These are phyloP conservation scores for Oithona nana DNA, from an alignment of 2,888 invertebrate genomes.

Conservation along the genomic window DNA sequence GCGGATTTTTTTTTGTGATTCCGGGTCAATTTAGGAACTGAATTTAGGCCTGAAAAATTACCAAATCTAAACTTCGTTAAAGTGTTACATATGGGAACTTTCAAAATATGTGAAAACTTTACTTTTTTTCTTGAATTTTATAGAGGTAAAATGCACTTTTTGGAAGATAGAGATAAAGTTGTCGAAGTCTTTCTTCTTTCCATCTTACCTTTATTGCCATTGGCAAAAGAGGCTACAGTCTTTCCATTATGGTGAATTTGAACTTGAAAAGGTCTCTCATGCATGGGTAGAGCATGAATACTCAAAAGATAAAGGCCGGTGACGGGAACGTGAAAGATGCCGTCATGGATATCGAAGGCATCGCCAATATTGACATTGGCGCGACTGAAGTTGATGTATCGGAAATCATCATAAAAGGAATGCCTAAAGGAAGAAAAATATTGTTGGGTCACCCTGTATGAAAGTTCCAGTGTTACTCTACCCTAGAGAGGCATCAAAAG, in stretches of 20 bases:
- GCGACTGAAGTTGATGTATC: constrained; percentile 8
- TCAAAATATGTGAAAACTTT: too few relatives aligned
- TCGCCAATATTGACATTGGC: constrained; percentile 6
- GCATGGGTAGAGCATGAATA: constrained; percentile 3
- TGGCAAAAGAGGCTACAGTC: constrained; percentile 4
- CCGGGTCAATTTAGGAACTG: too few relatives aligned
- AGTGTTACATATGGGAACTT: too few relatives aligned
- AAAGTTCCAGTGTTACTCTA: background rate
- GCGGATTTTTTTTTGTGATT: too few relatives aligned
- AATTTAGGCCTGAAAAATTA: too few relatives aligned
- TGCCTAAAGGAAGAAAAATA: background rate
- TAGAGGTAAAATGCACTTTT: too few relatives aligned
- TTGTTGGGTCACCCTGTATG: background rate
- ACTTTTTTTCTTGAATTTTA: too few relatives aligned
- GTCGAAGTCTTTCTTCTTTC: background rate
- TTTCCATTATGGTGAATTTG: constrained; percentile 13
- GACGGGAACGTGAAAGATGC: constrained; percentile 5
- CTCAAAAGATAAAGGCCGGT: constrained; percentile 5
- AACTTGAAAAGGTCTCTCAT: background rate
- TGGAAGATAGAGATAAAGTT: background rate
- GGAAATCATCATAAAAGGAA: constrained; percentile 8
- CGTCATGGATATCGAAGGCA: constrained; percentile 7
- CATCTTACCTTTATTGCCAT: background rate
- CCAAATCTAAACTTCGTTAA: too few relatives aligned
- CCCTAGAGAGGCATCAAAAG: constrained; percentile 7